These are phyloP conservation scores for Corbicula japonica DNA, from an alignment of 2,888 invertebrate genomes.

Conservation along the genomic window DNA sequence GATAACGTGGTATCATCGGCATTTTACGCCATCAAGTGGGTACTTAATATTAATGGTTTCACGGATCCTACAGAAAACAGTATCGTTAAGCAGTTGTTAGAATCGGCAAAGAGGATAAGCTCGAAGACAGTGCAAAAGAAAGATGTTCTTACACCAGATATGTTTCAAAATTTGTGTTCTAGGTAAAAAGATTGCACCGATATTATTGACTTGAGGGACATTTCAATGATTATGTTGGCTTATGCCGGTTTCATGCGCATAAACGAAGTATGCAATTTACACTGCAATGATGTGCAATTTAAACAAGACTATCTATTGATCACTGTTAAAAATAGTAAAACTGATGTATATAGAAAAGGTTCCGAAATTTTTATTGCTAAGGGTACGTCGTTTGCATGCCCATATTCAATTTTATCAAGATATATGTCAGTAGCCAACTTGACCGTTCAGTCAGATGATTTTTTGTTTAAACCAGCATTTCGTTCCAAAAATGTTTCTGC, in stretches of 20 bases:
- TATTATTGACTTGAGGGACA: constrained; percentile 21
- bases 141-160: constrained; percentile 38
- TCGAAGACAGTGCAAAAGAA: constrained; percentile 43
- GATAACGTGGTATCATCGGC: constrained; percentile 22
- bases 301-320: constrained; percentile 26
- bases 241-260: constrained; percentile 27
- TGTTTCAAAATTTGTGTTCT: constrained; percentile 34
- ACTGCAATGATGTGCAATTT: constrained; percentile 29
- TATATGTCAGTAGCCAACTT: constrained; percentile 23
- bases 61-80: constrained; percentile 42
- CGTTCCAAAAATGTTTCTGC: constrained; percentile 7
- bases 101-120: constrained; percentile 38
- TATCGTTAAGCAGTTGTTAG: constrained; percentile 29
- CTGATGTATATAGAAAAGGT: constrained; percentile 35
- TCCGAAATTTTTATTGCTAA: constrained; percentile 27
- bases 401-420: constrained; percentile 28
- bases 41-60: constrained; percentile 21
- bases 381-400: constrained; percentile 38
- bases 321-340: constrained; percentile 35
- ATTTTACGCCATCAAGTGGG: constrained; percentile 56
- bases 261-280: constrained; percentile 25
- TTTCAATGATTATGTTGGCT: constrained; percentile 13
- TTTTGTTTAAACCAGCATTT: constrained; percentile 39
- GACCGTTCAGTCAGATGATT: constrained; percentile 17
- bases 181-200: constrained; percentile 2